phyloP scores from a whole-genome alignment of 2,113 vertebrate genomes.

The Prunella fulvescens region DNA sequence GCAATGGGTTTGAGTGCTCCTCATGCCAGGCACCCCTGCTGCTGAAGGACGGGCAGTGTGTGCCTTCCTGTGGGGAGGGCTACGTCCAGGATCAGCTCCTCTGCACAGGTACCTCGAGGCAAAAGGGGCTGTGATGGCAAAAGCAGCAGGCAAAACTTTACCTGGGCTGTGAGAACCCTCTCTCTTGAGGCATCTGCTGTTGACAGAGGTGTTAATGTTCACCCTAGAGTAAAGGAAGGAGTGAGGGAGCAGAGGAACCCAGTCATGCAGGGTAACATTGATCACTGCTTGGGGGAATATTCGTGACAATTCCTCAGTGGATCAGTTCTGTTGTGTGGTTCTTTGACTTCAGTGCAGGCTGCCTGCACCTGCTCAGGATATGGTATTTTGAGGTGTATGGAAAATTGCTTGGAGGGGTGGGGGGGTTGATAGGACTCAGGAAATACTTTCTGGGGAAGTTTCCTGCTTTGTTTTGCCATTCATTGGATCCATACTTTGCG shows the following conservation, averaged over 20 bases:
- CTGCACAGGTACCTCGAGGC: conserved; percentile 71
- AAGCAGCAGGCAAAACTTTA: background rate
- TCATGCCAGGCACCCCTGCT: conserved; percentile 70
- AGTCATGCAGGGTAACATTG: background rate
- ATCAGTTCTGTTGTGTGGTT: background rate
- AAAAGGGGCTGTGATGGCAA: background rate
- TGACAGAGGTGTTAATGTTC: conserved; percentile 15
- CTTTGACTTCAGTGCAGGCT: background rate
- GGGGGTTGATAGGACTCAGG: background rate
- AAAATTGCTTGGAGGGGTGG: background rate
- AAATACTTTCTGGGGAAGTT: background rate
- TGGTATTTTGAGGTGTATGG: background rate
- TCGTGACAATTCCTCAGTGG: background rate
- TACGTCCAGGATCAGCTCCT: conserved; percentile 70
- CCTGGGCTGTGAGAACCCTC: background rate
- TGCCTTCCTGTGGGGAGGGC: conserved; percentile 69
- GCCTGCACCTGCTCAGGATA: background rate
- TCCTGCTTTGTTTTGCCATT: background rate
- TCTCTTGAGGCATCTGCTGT: background rate
- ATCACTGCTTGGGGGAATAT: background rate
- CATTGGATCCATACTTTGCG: rapidly evolving
- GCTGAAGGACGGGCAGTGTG: conserved; percentile 73
- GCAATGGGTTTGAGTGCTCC: conserved; percentile 73
- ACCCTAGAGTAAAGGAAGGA: background rate
- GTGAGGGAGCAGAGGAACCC: background rate